phyloP scores from a whole-genome alignment of 2,888 invertebrate genomes.

The Acronicta aceris region DNA sequence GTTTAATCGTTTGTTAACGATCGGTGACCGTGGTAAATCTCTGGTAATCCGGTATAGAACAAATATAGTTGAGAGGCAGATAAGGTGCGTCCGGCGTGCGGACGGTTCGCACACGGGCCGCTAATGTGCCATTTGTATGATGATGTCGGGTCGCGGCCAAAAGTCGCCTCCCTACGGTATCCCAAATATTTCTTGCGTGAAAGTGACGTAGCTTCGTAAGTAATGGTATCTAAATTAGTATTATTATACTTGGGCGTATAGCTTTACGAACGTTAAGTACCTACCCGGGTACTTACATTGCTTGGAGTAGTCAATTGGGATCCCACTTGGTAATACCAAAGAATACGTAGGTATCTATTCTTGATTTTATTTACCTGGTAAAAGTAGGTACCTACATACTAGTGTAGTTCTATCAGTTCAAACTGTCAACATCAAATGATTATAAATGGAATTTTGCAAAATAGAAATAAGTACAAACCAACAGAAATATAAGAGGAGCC shows the following conservation, averaged over 20 bases:
- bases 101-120: slow-evolving; percentile 67
- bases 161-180: slow-evolving; percentile 54
- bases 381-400: too few relatives aligned
- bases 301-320: too few relatives aligned
- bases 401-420: too few relatives aligned
- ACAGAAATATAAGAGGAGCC: too few relatives aligned
- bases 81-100: slow-evolving; percentile 83
- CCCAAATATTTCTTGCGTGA: slow-evolving; percentile 68
- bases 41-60: slow-evolving; percentile 84
- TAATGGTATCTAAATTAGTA: slow-evolving; percentile 28
- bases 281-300: neutral
- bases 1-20: slow-evolving; percentile 84
- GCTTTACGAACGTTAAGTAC: slow-evolving; percentile 13
- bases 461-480: too few relatives aligned
- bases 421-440: too few relatives aligned
- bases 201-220: slow-evolving; percentile 55
- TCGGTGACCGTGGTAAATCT: slow-evolving; percentile 86
- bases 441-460: too few relatives aligned
- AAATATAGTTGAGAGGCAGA: slow-evolving; percentile 88
- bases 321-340: too few relatives aligned
- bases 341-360: too few relatives aligned
- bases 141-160: slow-evolving; percentile 73
- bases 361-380: too few relatives aligned
- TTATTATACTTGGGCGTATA: slow-evolving; percentile 6
- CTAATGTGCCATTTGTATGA: slow-evolving; percentile 88